Evolutionary conservation across 2,888 invertebrate species (phyloP).

Genomic region (Pammene aurita): DNA sequence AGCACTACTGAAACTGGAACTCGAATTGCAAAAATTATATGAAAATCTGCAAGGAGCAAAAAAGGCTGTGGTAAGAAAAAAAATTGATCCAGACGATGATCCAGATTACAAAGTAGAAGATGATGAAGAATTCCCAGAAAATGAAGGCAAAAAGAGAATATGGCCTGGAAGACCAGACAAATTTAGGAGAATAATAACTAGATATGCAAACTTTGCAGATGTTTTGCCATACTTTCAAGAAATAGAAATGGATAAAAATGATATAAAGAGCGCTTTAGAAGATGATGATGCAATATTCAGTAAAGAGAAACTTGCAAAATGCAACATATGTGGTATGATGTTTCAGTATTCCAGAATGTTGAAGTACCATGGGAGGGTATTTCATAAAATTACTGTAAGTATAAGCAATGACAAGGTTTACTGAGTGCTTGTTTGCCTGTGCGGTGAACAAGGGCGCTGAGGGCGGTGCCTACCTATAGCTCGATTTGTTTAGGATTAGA

Average conservation of each 20-base stretch:
- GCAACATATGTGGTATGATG: not conserved
- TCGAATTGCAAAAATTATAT: not conserved
- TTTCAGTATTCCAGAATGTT: not conserved
- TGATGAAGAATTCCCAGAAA: not conserved
- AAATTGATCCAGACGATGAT: not conserved
- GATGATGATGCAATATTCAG: constrained; percentile 6
- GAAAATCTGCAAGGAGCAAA: too few relatives aligned
- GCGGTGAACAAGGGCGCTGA: too few relatives aligned
- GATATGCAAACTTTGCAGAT: not conserved
- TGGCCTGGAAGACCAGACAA: too few relatives aligned
- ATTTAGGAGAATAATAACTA: not conserved
- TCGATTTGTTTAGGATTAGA: too few relatives aligned
- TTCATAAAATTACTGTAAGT: not conserved
- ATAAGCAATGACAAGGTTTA: not conserved
- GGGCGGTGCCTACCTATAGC: too few relatives aligned
- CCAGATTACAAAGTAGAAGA: not conserved
- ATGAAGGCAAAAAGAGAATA: not conserved
- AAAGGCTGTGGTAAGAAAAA: not conserved
- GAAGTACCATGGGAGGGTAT: not conserved
- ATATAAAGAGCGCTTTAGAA: not conserved
- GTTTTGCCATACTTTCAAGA: constrained; percentile 2
- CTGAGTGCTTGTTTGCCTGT: too few relatives aligned
- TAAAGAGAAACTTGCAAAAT: not conserved
- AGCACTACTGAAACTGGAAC: not conserved
- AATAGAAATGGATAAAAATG: not conserved